Base-by-base conservation (phyloP, 2,888 invertebrate species). In the Thumatha senex region DNA sequence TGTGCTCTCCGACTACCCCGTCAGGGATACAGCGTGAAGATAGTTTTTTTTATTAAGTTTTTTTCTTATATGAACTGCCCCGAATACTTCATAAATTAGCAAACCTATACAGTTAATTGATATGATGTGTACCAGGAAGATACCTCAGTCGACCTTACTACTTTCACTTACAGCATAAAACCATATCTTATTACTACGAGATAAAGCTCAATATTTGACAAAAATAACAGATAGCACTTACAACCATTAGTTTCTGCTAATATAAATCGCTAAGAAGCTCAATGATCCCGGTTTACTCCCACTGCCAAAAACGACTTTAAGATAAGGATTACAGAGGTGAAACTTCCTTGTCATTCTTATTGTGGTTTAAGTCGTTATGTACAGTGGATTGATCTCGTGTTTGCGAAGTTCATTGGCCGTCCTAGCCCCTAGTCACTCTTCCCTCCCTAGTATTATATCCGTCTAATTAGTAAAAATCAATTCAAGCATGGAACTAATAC, bases 71-170 rank as follows among this genome's bases (percentile, higher is more conserved):
- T 73, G 70, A 76, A 56, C 63, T 81, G 83, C 77, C 83, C 84
- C 74, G 78, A 81, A 86, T 87, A 84, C 79, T 80, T 80, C 78
- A 85, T 84, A 87, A 88, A 89, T 89, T 86, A 81, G 78, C 84
- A 62, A 79, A 74, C 78, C 76, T 81, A 83, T 82, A 80, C 70
- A 74, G 74, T 82, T 88, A 86, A 88, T 86, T 86, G 86, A 86
- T 85, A 86, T 83, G 76, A 86, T 79, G 77, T 78, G 72, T 76
- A 86, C 86, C 86, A 87, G 89, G 89, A 89, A 89, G 83, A 78
- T 66, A 71, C 75, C 18, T 69, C 74, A 75, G 74, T 75, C 80
- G 74, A 80, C 75, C 79, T 79, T 78, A 82, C 75, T 72, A 77
- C 70, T 69, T 65, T 68, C 59, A 46, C 42, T 36, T 34, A 13